Evolutionary conservation across 2,113 vertebrate species (phyloP).

Genomic region (Psephotus haematonotus): DNA sequence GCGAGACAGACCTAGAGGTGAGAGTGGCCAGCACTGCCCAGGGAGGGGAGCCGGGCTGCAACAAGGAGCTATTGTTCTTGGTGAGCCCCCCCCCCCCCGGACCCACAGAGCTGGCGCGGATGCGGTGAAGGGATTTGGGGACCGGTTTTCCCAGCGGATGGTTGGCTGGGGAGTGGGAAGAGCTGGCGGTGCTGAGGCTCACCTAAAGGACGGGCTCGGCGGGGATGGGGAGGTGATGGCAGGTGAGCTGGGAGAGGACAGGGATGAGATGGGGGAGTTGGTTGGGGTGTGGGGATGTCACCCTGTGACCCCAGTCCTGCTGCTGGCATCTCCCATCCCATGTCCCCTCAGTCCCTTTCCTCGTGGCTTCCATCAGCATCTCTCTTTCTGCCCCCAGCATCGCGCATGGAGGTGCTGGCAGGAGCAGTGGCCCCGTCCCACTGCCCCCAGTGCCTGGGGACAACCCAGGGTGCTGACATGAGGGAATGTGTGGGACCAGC

Average conservation of each 20-base stretch:
- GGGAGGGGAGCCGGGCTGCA: conserved; percentile 25
- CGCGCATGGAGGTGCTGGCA: not conserved
- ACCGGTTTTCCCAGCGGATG: not conserved
- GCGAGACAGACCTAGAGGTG: conserved; percentile 37
- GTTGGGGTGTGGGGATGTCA: not conserved
- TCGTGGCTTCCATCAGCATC: not conserved
- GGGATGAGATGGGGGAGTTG: not conserved
- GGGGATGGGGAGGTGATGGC: not conserved
- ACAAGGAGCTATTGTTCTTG: conserved; percentile 52
- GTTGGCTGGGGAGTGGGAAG: not conserved
- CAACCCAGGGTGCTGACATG: not conserved
- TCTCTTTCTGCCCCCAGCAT: not conserved
- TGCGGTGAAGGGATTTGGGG: conserved; percentile 17
- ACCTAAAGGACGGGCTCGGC: not conserved
- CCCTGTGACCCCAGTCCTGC: rapidly evolving
- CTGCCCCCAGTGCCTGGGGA: not conserved
- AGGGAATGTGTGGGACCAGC: not conserved
- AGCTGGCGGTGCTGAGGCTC: not conserved
- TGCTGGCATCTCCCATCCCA: not conserved
- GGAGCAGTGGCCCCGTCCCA: not conserved
- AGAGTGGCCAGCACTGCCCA: conserved; percentile 27
- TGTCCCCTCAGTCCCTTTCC: not conserved
- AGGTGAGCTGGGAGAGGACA: not conserved
- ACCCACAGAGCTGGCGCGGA: not conserved
- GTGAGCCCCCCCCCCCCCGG: conserved; percentile 53